Percentiles rank a stretch among this genome's conserved stretches.
Conservation (phyloP, 2,888 invertebrate species). For the Lepidochrysops patricia region DNA sequence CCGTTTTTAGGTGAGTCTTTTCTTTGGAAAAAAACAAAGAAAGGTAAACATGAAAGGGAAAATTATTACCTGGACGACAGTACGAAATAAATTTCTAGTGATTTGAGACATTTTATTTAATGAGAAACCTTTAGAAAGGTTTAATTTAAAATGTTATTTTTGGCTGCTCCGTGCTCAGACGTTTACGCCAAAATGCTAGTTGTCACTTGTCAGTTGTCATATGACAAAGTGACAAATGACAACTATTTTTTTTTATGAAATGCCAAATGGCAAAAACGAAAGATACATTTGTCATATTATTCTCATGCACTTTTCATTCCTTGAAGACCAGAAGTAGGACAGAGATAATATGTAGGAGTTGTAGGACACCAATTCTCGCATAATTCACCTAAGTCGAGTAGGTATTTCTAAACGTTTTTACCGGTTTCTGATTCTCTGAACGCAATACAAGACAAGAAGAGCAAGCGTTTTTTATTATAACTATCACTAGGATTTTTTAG, state of each 20-base stretch:
- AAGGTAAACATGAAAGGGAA: not conserved
- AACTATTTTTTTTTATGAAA: not conserved
- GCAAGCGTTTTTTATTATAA: not conserved
- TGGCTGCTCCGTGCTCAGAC: constrained; percentile 28
- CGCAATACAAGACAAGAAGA: too few species aligned
- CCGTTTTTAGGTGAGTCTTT: constrained; percentile 25
- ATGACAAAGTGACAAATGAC: not conserved
- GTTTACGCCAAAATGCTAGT: not conserved
- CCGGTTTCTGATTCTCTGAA: too few species aligned
- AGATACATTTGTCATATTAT: too few species aligned
- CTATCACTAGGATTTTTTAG: not conserved
- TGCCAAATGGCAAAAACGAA: too few species aligned
- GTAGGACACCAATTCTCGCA: too few species aligned
- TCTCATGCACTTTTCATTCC: too few species aligned
- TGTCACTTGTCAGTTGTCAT: not conserved
- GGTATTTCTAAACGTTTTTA: too few species aligned
- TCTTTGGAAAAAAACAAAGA: not conserved
- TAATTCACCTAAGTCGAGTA: too few species aligned
- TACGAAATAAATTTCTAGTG: constrained; percentile 54
- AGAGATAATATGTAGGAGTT: too few species aligned
- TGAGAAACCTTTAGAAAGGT: constrained; percentile 35
- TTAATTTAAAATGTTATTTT: constrained; percentile 48
- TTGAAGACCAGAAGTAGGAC: too few species aligned
- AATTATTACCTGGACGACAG: constrained; percentile 50
- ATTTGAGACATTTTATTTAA: constrained; percentile 50